These are phyloP conservation scores for Oreochromis mossambicus DNA, from an alignment of 2,797 vertebrate genomes.

Conservation along the genomic window DNA sequence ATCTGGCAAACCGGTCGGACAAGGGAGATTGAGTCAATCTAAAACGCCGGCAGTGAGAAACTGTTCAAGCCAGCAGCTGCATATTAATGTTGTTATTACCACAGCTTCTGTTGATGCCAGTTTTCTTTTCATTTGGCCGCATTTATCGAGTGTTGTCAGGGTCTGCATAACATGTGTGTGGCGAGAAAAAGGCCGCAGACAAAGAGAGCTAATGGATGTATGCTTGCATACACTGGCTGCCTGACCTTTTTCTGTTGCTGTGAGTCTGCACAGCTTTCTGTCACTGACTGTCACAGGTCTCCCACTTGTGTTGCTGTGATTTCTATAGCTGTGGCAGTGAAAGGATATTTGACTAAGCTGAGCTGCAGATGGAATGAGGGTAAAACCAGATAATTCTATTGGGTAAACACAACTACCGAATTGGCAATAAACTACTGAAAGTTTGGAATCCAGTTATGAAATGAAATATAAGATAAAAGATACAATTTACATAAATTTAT, in stretches of 20 bases:
- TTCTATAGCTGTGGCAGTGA: conserved; percentile 5
- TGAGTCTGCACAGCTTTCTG: conserved; percentile 24
- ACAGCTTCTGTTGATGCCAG: conserved; percentile 58
- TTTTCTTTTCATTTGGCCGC: conserved; percentile 54
- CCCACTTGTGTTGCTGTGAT: background rate
- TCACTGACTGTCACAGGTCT: background rate
- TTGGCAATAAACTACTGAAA: conserved; percentile 10
- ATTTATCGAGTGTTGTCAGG: conserved; percentile 33
- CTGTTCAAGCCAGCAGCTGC: conserved; percentile 46
- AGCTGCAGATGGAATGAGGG: conserved; percentile 8
- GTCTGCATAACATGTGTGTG: background rate
- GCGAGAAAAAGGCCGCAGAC: conserved; percentile 38
- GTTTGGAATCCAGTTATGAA: background rate
- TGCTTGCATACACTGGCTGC: conserved; percentile 21
- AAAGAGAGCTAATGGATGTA: conserved; percentile 40
- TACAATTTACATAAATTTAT: background rate
- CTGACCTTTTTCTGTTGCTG: conserved; percentile 53
- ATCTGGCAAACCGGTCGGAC: conserved; percentile 67
- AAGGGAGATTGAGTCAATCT: conserved; percentile 64
- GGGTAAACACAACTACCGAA: conserved; percentile 14
- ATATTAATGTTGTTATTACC: conserved; percentile 69
- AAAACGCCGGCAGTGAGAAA: conserved; percentile 53
- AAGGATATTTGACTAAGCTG: background rate
- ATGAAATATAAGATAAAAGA: background rate
- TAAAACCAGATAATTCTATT: conserved; percentile 24